Conservation (phyloP, 2,113 vertebrate species). For the Chelonoidis abingdonii region DNA sequence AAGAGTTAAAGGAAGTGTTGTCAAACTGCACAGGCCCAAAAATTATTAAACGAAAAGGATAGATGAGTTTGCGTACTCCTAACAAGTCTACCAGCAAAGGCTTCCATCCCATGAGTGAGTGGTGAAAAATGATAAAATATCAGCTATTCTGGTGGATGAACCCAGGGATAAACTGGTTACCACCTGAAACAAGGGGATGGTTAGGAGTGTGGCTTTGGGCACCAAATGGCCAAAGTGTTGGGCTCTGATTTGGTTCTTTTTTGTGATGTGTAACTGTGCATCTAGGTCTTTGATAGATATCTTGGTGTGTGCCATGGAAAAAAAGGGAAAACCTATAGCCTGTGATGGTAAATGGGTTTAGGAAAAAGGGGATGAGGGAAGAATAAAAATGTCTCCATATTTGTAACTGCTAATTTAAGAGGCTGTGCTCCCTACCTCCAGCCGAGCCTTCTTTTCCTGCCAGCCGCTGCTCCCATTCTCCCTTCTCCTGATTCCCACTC, state of each 20-base stretch:
- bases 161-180: not conserved
- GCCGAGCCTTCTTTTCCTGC: not conserved
- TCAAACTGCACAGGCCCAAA: fast-evolving
- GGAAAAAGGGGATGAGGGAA: not conserved
- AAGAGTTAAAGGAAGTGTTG: not conserved
- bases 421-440: not conserved
- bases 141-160: not conserved
- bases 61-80: not conserved
- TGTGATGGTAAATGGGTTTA: not conserved
- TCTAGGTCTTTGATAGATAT: not conserved
- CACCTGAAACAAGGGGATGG: not conserved
- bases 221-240: not conserved
- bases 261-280: not conserved
- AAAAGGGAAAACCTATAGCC: not conserved
- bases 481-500: not conserved
- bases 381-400: not conserved
- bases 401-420: not conserved
- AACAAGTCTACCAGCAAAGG: not conserved
- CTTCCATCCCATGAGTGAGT: not conserved
- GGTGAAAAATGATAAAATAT: not conserved
- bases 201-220: not conserved
- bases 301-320: not conserved
- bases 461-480: not conserved
- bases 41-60: not conserved
- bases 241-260: not conserved